Base-by-base conservation (phyloP, 2,113 vertebrate species). In the Pterocles burchelli region DNA sequence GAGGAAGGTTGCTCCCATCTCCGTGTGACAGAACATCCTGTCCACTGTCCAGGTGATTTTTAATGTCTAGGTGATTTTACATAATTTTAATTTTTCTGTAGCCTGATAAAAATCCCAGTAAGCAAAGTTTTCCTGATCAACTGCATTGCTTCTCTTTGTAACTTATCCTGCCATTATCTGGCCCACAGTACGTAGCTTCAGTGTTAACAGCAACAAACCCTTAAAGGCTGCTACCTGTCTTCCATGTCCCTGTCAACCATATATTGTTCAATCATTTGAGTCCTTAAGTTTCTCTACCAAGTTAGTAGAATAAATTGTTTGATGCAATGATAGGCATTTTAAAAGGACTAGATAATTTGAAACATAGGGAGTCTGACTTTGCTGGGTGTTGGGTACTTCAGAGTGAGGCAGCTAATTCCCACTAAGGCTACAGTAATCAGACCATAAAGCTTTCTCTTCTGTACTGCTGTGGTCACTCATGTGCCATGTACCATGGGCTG, bases 401-500 rank as follows among this genome's bases (percentile, higher is more conserved):
- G 13, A 48, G 19, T 15, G 26, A 75, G 34, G 36, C 29, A 33
- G 12, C 13, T 71, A 36, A 59, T 59, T 76, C 52, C 25, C n/a
- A 29, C 33, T 26, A 41, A 51, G 43, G 16, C 22, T 43, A 24
- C 0, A 1, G 21, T 48, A 38, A 41, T 13, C 43, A 48, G 54
- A 28, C 13, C 13, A 9, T 26, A 45, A 83, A 76, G 7, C n/a
- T 66, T 43, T 82, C 63, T 14, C n/a, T n/a, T 79, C 49, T 7
- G 9, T 36, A 9, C 21, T 55, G 54, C 16, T 3, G 3, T 24
- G 11, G 49, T 63, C 55, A 31, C 36, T 58, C 1, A 2, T 36
- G 62, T 43, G 62, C 46, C 2, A 0, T 0, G 1, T 22, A 36
- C 22, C 46, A 48, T 5, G 9, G n/a, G 38, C 45, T 28, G 51